A percentile compares a stretch with the other conserved stretches of the same genome.
Evolutionary conservation across 2,797 vertebrate species (phyloP).

Genomic region (Phoxinus dragarum): DNA sequence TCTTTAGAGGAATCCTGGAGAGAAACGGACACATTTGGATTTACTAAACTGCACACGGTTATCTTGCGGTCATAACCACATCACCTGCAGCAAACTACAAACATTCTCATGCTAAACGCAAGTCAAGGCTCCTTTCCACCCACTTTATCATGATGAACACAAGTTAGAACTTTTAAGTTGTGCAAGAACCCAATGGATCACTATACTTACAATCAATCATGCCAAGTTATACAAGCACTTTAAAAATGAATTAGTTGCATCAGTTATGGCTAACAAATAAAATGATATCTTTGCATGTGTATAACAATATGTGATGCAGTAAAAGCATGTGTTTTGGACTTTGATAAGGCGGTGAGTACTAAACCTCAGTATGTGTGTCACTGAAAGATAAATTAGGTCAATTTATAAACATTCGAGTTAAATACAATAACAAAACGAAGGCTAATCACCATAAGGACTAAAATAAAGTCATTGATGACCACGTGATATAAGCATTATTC

Average conservation of each 20-base stretch:
- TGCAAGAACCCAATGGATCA: background rate
- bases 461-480: background rate
- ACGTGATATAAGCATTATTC: background rate
- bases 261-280: background rate
- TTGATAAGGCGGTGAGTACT: background rate
- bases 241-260: background rate
- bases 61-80: background rate
- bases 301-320: background rate
- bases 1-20: slow-evolving; percentile 89
- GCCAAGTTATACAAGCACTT: background rate
- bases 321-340: slow-evolving; percentile 3
- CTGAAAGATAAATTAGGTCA: background rate
- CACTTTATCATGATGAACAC: background rate
- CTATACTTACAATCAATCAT: background rate
- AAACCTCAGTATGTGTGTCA: background rate
- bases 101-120: background rate
- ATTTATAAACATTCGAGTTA: background rate
- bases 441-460: too few species aligned
- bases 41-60: background rate
- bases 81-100: background rate
- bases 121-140: background rate
- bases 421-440: background rate
- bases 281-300: background rate
- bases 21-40: background rate
- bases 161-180: background rate